Base-by-base conservation (phyloP, 2,113 vertebrate species). In the Azemiops feae region DNA sequence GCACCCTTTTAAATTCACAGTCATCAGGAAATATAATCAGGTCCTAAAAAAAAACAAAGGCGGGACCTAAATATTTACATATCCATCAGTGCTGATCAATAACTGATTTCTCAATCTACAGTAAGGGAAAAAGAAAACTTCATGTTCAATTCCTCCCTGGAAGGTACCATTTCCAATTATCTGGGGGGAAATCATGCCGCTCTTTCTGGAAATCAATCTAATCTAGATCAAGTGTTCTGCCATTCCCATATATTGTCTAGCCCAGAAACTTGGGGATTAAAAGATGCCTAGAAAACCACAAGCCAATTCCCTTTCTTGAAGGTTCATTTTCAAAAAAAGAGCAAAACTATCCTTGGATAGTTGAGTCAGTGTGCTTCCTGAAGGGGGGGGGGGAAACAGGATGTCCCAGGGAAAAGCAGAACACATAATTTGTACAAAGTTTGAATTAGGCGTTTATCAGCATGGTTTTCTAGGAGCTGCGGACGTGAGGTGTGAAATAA, bases 1-100 rank as follows among this genome's bases (percentile, higher is more conserved):
- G 98, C 89, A 99, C 99, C 23, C 98, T 97, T 96, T 99, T 99
- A 97, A 99, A 99, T 96, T 99, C 99, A 88, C 99, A 99, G 97
- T 99, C 99, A 0, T 99, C 99, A 0, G 99, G 99, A 92, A 99
- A 99, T 96, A 99, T 99, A 88, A 99, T 99, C 97, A 99, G 93
- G 88, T 99, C 99, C 99, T 99, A 52, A 22, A 94, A 20, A 20
- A 94, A 93, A 0, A 1, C 5, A 89, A 39, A 6, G 39, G 2
- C 11, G 45, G 58, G 34, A 7, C 6, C 34, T 1, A 85, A 85
- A 85, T 25, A 30, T 12, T 20, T 47, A 50, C 0, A 23, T 5
- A n/a, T 7, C 60, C 3, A 34, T 39, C 54, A 69, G 43, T 30
- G 8, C 3, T 69, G 20, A 43, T 69, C 43, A 85, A 27, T 1